Evolutionary conservation across 2,113 vertebrate genomes (phyloP), one percentile per base, ranked within the genome.

Genomic region (Hiodon tergisus): DNA sequence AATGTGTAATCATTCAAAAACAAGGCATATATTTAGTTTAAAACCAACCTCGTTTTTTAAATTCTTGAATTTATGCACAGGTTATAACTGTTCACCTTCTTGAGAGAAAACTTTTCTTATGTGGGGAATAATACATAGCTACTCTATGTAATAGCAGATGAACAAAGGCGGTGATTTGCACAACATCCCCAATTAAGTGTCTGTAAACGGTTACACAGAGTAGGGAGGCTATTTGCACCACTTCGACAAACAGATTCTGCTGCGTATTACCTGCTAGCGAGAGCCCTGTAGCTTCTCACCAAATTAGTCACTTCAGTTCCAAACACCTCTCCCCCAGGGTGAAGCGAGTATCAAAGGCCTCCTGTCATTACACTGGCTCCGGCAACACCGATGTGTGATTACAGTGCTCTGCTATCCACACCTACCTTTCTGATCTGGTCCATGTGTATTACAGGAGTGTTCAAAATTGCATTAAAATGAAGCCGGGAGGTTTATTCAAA

Each of bases 381-480:
- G 31, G 31, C 60, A 73, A 65, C 50, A 7, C 65, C 6, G 14
- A 17, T 67, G 73, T 16, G 48, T n/a, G n/a, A n/a, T n/a, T n/a
- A n/a, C n/a, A n/a, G n/a, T 31, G 31, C 31, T 31, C 31, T 31
- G 31, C 31, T 31, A 31, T 31, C 31, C 31, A 31, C 31, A 31
- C 31, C 31, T 31, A 31, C 31, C 31, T 31, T 31, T 31, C 31
- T 31, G 31, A 31, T 31, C 31, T 31, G 31, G 31, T 31, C 31
- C 31, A 31, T 31, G 31, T 31, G 31, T 31, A 31, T 31, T 31
- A 31, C 31, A 31, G 66, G 13, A 47, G 7, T 57, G 6, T 47
- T 66, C 66, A 16, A 68, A 68, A 51, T 48, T 67, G 65, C n/a
- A 48, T 48, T 67, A 48, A 67, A 67, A 67, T 67, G 4, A 67